A percentile compares a stretch with the other conserved stretches of the same genome.
Evolutionary conservation across 2,113 vertebrate genomes (phyloP).

Genomic region (Rhinoptilus africanus): DNA sequence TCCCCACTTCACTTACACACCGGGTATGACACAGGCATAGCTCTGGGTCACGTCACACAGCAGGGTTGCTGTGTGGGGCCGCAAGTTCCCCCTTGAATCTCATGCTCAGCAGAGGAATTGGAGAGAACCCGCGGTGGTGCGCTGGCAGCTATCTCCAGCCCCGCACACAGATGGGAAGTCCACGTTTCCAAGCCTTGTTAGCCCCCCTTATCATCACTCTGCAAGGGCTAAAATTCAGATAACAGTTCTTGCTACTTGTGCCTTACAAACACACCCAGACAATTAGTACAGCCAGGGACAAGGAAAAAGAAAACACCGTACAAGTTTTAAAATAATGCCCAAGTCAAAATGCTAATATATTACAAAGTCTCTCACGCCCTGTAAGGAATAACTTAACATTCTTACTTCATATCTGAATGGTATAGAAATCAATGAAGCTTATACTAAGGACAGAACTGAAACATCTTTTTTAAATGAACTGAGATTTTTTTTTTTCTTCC

Average conservation of each 20-base stretch:
- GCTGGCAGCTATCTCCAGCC: not conserved
- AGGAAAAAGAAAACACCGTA: not conserved
- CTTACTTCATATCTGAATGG: not conserved
- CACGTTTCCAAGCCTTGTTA: not conserved
- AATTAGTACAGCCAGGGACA: not conserved
- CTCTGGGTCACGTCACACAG: fast-evolving
- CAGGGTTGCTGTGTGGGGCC: not conserved
- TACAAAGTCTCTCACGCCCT: not conserved
- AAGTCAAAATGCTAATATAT: not conserved
- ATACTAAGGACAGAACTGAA: not conserved
- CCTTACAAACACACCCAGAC: not conserved
- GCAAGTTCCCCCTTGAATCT: not conserved
- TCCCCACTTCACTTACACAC: not conserved
- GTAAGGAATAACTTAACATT: not conserved
- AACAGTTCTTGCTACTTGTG: not conserved
- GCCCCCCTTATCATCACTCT: not conserved
- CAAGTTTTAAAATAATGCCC: not conserved
- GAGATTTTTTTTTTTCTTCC: not conserved
- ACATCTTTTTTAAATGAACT: not conserved
- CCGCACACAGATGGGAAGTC: not conserved
- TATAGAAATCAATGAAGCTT: not conserved
- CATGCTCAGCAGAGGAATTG: not conserved
- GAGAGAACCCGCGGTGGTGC: not conserved
- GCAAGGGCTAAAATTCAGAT: not conserved
- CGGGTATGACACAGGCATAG: not conserved